Percentiles rank a stretch among this genome's conserved stretches.
These are phyloP conservation scores for Cylas formicarius DNA, from an alignment of 1,140 invertebrate genomes.

Conservation along the genomic window DNA sequence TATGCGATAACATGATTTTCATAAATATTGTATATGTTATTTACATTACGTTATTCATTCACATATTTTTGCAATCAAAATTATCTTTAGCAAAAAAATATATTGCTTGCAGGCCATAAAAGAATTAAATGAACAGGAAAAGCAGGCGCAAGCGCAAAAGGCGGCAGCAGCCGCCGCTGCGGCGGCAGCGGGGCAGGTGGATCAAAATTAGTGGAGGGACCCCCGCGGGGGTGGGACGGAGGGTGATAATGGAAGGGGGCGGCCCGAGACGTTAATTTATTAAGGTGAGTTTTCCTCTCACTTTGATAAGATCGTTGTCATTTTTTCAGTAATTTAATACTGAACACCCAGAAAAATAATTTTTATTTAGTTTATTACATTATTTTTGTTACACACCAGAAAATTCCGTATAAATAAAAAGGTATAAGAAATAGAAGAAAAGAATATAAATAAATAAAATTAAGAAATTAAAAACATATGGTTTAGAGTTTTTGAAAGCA, in stretches of 20 bases:
- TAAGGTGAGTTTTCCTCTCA: slow-evolving; percentile 27
- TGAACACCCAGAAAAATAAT: not conserved
- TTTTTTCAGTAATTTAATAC: not conserved
- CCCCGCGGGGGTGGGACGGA: not conserved
- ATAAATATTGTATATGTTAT: too few relatives aligned
- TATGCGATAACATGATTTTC: too few relatives aligned
- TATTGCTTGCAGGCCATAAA: slow-evolving; percentile 76
- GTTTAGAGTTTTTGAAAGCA: too few relatives aligned
- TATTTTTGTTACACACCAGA: too few relatives aligned
- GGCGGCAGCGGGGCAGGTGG: slow-evolving; percentile 51
- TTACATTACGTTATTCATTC: too few relatives aligned
- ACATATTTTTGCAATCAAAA: too few relatives aligned
- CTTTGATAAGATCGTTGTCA: not conserved
- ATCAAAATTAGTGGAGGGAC: slow-evolving; percentile 41
- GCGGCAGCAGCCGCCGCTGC: slow-evolving; percentile 70
- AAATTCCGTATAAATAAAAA: too few relatives aligned
- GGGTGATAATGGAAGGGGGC: slow-evolving; percentile 22
- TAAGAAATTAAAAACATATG: too few relatives aligned
- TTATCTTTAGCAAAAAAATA: too few relatives aligned
- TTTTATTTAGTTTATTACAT: too few relatives aligned
- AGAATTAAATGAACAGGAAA: slow-evolving; percentile 94
- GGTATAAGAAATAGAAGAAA: too few relatives aligned
- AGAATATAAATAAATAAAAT: too few relatives aligned
- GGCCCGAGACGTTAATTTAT: slow-evolving; percentile 29
- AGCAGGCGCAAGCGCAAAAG: slow-evolving; percentile 88